Percentiles rank a stretch among this genome's conserved stretches.
Conservation (phyloP, 2,888 invertebrate genomes). For the Mesorhabditis spiculigera region DNA sequence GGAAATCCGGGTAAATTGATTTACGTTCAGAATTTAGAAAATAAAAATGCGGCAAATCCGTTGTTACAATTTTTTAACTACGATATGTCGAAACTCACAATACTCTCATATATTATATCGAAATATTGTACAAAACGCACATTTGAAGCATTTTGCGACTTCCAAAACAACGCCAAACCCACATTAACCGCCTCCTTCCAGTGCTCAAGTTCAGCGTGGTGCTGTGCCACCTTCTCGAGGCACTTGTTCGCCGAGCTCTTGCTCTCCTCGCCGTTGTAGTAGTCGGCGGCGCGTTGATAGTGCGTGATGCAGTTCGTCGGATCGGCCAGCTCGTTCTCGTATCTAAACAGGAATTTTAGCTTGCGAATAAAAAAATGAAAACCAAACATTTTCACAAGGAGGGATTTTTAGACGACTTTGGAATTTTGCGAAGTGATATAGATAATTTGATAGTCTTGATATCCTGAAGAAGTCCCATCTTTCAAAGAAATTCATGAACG, state of each 20-base stretch:
- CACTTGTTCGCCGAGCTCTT: constrained; percentile 97
- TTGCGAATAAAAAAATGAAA: no score
- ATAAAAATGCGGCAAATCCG: no score
- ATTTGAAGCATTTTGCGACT: no score
- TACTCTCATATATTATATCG: no score
- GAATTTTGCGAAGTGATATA: background rate
- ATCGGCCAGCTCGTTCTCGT: constrained; percentile 73
- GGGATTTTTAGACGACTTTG: background rate
- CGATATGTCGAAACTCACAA: no score
- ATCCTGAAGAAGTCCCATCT: no score
- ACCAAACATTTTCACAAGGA: no score
- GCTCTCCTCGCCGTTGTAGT: constrained; percentile 94
- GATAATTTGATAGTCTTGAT: no score
- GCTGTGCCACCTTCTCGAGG: constrained; percentile 85
- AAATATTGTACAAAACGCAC: no score
- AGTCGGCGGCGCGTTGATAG: constrained; percentile 96
- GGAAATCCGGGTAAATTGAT: background rate
- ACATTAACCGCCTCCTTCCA: constrained; percentile 87
- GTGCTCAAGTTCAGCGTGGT: constrained; percentile 90
- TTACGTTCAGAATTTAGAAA: background rate
- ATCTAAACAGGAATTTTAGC: constrained; percentile 58
- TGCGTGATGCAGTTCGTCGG: constrained; percentile 74
- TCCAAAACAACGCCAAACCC: constrained; percentile 59
- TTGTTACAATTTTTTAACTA: no score
- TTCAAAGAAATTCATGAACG: no score